phyloP scores from a whole-genome alignment of 2,888 invertebrate species.

The Lymantria monacha region DNA sequence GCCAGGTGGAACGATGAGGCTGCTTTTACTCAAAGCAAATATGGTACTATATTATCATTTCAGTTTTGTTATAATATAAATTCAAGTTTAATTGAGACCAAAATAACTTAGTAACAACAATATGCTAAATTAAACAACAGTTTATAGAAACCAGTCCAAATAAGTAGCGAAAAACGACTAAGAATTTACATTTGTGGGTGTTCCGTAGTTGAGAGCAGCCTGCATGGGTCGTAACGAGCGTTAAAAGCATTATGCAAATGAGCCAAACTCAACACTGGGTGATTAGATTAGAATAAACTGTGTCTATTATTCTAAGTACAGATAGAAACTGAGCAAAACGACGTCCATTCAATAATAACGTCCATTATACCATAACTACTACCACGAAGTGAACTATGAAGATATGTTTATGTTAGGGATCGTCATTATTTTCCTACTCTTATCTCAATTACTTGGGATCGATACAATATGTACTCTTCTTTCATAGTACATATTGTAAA shows the following conservation, averaged over 20 bases:
- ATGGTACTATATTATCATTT: too few species aligned
- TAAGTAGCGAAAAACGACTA: slow-evolving; percentile 22
- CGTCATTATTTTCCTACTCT: too few species aligned
- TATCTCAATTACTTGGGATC: too few species aligned
- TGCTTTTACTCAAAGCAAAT: too few species aligned
- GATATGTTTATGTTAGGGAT: too few species aligned
- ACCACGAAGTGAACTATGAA: too few species aligned
- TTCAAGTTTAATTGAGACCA: slow-evolving; percentile 5
- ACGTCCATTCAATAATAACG: slow-evolving; percentile 1
- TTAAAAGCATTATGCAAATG: slow-evolving; percentile 35
- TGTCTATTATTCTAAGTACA: slow-evolving; percentile 22
- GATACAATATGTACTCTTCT: too few species aligned
- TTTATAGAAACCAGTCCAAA: slow-evolving; percentile 12
- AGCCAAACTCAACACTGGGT: slow-evolving; percentile 19
- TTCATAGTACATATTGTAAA: too few species aligned
- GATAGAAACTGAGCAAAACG: slow-evolving; percentile 5
- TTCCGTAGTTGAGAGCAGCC: slow-evolving; percentile 18
- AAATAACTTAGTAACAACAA: slow-evolving; percentile 6
- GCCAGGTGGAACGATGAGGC: too few species aligned
- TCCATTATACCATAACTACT: not conserved
- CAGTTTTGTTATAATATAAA: not conserved
- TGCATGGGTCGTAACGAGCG: slow-evolving; percentile 31
- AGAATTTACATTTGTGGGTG: slow-evolving; percentile 31
- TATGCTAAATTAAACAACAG: slow-evolving; percentile 9
- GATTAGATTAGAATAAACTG: slow-evolving; percentile 31